Conservation (phyloP, 2,113 vertebrate genomes). For the Mesoclemmys tuberculata region DNA sequence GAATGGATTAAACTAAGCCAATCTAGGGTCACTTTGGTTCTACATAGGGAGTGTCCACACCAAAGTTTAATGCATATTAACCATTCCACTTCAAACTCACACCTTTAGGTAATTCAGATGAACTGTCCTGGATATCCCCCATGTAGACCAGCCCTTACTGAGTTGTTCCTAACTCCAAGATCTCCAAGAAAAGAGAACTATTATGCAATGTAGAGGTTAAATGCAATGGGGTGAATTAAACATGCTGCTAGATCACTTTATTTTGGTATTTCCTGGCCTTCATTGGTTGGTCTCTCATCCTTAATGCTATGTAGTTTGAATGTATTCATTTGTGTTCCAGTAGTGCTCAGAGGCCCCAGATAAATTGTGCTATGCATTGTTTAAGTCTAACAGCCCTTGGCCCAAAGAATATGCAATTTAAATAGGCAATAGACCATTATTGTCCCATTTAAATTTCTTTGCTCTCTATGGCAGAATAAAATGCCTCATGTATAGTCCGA, state of each 20-base stretch:
- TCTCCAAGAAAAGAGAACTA: not conserved
- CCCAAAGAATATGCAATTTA: not conserved
- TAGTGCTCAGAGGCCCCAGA: not conserved
- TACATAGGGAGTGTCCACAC: no score
- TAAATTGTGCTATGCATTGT: not conserved
- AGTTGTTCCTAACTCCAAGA: not conserved
- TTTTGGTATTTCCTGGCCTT: not conserved
- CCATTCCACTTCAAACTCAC: no score
- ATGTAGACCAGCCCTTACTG: no score
- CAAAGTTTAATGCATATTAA: no score
- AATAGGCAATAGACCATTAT: not conserved
- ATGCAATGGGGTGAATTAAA: fast-evolving
- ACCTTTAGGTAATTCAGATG: no score
- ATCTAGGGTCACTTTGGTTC: no score
- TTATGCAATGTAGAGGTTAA: fast-evolving
- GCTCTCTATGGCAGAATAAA: not conserved
- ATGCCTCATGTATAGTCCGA: not conserved
- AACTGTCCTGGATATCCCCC: no score
- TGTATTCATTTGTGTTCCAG: not conserved
- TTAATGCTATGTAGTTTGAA: not conserved
- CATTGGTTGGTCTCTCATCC: not conserved
- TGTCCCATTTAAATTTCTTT: not conserved
- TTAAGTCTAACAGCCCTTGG: not conserved
- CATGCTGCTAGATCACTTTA: fast-evolving
- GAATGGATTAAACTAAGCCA: no score